These are phyloP conservation scores for Orthosia incerta DNA, from an alignment of 2,888 invertebrate genomes.

Conservation along the genomic window DNA sequence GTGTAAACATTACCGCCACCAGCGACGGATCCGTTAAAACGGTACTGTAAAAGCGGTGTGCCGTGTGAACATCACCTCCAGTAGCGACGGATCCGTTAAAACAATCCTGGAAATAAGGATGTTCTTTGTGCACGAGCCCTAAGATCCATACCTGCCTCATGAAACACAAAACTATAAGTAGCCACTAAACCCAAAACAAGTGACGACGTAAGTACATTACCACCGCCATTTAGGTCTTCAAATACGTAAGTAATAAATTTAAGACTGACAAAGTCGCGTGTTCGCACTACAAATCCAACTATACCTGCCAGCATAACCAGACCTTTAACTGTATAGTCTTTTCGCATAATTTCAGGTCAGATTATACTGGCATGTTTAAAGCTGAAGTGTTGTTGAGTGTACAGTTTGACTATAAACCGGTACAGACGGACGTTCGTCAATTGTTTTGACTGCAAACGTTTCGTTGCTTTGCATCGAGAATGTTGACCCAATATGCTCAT, in stretches of 20 bases:
- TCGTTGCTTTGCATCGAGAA: constrained; percentile 55
- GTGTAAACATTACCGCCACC: too few species aligned
- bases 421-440: constrained; percentile 64
- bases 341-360: not conserved
- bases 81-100: too few species aligned
- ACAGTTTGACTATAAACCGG: constrained; percentile 52
- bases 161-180: not conserved
- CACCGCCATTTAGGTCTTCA: constrained; percentile 50
- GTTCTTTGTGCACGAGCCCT: too few species aligned
- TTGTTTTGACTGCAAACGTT: constrained; percentile 78
- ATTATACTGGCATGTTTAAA: not conserved
- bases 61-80: too few species aligned
- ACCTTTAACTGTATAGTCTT: not conserved
- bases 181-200: constrained; percentile 18
- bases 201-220: constrained; percentile 14
- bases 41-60: too few species aligned
- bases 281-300: not conserved
- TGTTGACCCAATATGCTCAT: constrained; percentile 42
- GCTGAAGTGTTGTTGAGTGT: constrained; percentile 1
- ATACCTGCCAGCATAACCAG: not conserved
- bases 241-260: constrained; percentile 65
- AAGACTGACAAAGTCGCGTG: constrained; percentile 62
- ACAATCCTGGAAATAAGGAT: too few species aligned
- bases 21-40: too few species aligned
- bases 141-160: not conserved